Evolutionary conservation across 2,797 vertebrate genomes (phyloP).

Genomic region (Sorex maritimensis): DNA sequence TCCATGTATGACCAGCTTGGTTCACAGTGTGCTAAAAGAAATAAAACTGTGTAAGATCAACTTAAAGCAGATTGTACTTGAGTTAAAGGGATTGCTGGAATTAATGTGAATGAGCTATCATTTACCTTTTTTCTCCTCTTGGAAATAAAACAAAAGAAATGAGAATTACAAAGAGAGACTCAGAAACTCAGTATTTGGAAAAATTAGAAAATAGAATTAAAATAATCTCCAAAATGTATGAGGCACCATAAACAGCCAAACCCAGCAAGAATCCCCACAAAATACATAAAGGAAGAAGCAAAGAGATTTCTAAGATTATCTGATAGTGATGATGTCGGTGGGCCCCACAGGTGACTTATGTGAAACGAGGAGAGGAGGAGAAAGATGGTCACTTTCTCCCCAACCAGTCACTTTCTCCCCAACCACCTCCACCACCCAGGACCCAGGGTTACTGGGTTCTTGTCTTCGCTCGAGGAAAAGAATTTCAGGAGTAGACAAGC

Average conservation of each 20-base stretch:
- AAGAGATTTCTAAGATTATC: neutral
- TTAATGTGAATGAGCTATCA: neutral
- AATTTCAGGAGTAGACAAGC: too few relatives aligned
- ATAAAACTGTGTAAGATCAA: neutral
- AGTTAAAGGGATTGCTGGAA: neutral
- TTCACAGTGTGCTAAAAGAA: neutral
- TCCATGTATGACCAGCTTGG: neutral
- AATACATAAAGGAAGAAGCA: neutral
- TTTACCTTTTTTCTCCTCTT: slow-evolving; percentile 32
- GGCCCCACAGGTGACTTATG: too few relatives aligned
- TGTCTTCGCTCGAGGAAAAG: too few relatives aligned
- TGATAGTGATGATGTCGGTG: neutral
- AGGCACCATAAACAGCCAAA: neutral
- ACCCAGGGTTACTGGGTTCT: too few relatives aligned
- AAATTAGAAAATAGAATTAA: slow-evolving; percentile 5
- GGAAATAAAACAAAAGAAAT: slow-evolving; percentile 25
- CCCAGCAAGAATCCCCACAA: neutral
- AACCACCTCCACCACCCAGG: too few relatives aligned
- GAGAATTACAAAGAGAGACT: slow-evolving; percentile 3
- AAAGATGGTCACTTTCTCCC: too few relatives aligned
- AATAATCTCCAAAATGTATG: neutral
- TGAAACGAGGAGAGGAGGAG: too few relatives aligned
- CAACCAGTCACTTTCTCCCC: too few relatives aligned
- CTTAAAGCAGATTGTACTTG: slow-evolving; percentile 27
- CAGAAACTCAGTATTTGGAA: slow-evolving; percentile 15